Conservation (phyloP, 1,140 invertebrate species). For the Papilio polyxenes region DNA sequence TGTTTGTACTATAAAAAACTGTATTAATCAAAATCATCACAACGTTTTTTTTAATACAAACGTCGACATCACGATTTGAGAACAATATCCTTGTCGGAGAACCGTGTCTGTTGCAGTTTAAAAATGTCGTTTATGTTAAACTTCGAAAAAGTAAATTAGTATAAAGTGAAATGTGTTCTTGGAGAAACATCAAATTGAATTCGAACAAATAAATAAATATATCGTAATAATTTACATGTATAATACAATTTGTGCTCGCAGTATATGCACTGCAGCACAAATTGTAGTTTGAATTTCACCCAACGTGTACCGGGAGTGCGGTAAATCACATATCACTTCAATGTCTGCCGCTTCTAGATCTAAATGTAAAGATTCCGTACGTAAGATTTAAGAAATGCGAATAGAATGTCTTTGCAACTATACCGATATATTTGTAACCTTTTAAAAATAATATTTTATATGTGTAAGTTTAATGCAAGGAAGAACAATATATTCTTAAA, state of each 20-base stretch:
- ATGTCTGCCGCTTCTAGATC: background rate
- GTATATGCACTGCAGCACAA: background rate
- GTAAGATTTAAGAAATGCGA: slow-evolving; percentile 16
- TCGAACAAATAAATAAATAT: background rate
- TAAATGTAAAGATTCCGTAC: slow-evolving; percentile 15
- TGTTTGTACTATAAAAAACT: no score
- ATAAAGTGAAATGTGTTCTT: background rate
- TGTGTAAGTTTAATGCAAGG: no score
- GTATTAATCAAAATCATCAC: no score
- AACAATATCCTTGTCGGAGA: no score
- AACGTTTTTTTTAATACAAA: no score
- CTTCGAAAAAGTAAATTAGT: background rate
- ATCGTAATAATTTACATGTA: background rate
- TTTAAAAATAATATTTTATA: background rate
- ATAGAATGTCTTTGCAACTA: background rate
- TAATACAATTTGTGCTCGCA: background rate
- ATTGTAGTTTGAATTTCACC: background rate
- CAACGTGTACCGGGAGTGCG: background rate
- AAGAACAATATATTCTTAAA: no score
- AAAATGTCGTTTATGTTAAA: background rate
- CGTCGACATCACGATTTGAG: no score
- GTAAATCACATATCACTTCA: slow-evolving; percentile 25
- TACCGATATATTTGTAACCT: background rate
- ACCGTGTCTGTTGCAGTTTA: no score
- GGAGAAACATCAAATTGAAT: background rate